phyloP scores from a whole-genome alignment of 2,888 invertebrate genomes.

The Glaucopsyche alexis region DNA sequence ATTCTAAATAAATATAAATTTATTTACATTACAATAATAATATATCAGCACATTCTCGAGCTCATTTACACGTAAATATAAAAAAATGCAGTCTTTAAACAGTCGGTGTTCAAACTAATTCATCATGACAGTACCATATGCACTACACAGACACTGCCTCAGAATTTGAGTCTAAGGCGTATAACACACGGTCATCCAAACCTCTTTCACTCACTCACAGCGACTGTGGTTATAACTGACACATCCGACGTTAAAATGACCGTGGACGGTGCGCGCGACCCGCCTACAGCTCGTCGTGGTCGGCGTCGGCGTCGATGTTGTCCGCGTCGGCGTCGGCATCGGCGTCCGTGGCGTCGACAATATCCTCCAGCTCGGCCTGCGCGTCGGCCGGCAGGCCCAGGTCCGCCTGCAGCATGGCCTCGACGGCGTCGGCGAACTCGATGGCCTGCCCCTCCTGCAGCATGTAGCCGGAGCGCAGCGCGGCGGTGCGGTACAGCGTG shows the following conservation, averaged over 20 bases:
- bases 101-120: background rate
- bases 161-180: background rate
- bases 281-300: conserved; percentile 60
- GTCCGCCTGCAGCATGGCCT: conserved; percentile 88
- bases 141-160: conserved; percentile 8
- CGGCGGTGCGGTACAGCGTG: conserved; percentile 95
- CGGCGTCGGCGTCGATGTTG: conserved; percentile 45
- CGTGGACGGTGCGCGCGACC: background rate
- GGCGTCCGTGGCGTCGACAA: conserved; percentile 38
- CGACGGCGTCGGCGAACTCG: conserved; percentile 94
- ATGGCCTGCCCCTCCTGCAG: conserved; percentile 81
- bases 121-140: background rate
- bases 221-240: background rate
- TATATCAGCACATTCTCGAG: background rate
- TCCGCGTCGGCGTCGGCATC: conserved; percentile 39
- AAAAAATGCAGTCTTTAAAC: conserved; percentile 32
- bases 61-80: conserved; percentile 25
- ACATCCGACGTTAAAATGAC: background rate
- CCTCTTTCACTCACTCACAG: background rate
- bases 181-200: background rate
- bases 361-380: conserved; percentile 45
- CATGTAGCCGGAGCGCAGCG: conserved; percentile 92
- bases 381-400: conserved; percentile 43
- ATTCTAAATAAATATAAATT: conserved; percentile 28
- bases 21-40: conserved; percentile 27